Base-by-base conservation (phyloP, 2,113 vertebrate genomes). In the Sapayoa aenigma region DNA sequence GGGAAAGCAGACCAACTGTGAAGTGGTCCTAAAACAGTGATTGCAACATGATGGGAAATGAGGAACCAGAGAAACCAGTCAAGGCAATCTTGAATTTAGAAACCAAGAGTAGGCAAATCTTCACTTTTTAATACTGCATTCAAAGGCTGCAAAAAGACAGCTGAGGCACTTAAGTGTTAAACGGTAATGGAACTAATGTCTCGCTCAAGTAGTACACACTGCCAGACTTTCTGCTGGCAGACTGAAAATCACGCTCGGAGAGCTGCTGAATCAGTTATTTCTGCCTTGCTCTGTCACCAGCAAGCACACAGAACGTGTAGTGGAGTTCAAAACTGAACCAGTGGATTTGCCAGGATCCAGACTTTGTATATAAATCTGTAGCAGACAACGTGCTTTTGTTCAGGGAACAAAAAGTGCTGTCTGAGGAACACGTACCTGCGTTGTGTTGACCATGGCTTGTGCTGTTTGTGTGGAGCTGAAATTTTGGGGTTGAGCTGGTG, bases 201-300 rank as follows among this genome's bases (percentile, higher is more conserved):
- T 44, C 2, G 0, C 20, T 69, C 46, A 58, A 58, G 81, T 72
- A 69, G 71, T 62, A 42, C 46, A n/a, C 0, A 0, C 50, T 82
- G 80, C 41, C 60, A 68, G 35, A 86, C 31, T 62, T 62, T 28
- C 18, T 46, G 28, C 50, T 94, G 68, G 50, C 83, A 81, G 53
- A 47, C 18, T 78, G 62, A 87, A 83, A 88, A 74, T 90, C 75
- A 46, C 59, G 33, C 10, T 25, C 1, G 5, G 56, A 79, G 27
- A 79, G 68, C 80, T 80, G 75, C 88, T 88, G 85, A 86, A 62
- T 92, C 75, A 62, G 41, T 77, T 91, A 53, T 81, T 87, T 84
- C 27, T 72, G 44, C 39, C 55, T 69, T 69, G 46, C 22, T 73
- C 24, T 92, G 10, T 76, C 55, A 47, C 49, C 19, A 28, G 31